These are phyloP conservation scores for Arbacia lixula DNA, from an alignment of 53 echinoderm and acorn worm genomes.

Conservation along the genomic window DNA sequence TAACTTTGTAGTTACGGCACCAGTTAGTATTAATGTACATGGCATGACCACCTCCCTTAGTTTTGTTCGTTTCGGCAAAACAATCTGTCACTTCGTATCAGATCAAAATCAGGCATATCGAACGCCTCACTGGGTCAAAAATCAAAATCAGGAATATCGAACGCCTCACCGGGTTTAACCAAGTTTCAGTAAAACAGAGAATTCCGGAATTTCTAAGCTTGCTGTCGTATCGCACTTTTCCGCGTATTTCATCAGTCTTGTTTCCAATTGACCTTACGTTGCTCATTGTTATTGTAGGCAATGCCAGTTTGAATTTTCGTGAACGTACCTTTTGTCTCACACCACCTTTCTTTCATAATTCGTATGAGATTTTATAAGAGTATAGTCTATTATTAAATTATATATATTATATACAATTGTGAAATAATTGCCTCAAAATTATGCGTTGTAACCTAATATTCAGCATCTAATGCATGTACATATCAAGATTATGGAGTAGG, in stretches of 20 bases:
- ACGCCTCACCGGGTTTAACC: slow-evolving; percentile 9
- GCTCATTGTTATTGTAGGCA: too few relatives aligned
- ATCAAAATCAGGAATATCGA: slow-evolving; percentile 35
- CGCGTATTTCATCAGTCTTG: neutral
- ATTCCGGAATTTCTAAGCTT: slow-evolving; percentile 35
- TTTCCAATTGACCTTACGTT: too few relatives aligned
- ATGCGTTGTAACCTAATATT: too few relatives aligned
- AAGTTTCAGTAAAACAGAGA: slow-evolving; percentile 51
- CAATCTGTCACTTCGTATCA: slow-evolving; percentile 23
- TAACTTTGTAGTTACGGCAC: neutral
- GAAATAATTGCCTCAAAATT: too few relatives aligned
- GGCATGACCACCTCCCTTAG: slow-evolving; percentile 21
- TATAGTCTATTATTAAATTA: too few relatives aligned
- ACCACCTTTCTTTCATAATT: too few relatives aligned
- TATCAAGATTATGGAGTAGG: too few relatives aligned
- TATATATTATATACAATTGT: too few relatives aligned
- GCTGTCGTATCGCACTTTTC: neutral
- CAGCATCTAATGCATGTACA: too few relatives aligned
- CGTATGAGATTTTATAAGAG: too few relatives aligned
- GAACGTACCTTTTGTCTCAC: too few relatives aligned
- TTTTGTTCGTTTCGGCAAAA: neutral
- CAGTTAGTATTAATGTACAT: slow-evolving; percentile 2
- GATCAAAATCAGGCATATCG: slow-evolving; percentile 29
- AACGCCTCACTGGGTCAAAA: slow-evolving; percentile 17
- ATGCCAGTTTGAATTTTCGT: too few relatives aligned